These are phyloP conservation scores for Aurelia coerulea DNA, from an alignment of 30 jellyfish, hydroid and myxozoan species.

Conservation along the genomic window DNA sequence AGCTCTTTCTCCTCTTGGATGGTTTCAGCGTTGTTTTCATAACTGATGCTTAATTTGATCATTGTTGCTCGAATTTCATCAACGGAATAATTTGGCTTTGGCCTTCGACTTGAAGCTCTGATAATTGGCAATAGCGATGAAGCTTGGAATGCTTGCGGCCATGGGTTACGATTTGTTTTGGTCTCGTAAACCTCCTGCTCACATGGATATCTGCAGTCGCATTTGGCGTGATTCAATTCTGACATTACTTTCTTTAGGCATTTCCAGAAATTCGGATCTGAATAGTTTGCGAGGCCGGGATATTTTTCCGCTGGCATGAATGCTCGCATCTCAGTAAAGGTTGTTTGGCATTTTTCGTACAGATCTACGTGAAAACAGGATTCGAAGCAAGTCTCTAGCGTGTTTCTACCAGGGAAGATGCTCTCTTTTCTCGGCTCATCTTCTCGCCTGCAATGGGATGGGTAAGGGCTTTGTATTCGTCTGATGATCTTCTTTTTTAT, in stretches of 20 bases:
- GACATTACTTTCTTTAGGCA: not conserved
- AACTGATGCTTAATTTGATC: conserved; percentile 41
- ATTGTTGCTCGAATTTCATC: conserved; percentile 38
- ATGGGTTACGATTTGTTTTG: conserved; percentile 9
- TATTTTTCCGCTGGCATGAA: conserved; percentile 1
- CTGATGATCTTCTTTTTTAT: not conserved
- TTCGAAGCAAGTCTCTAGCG: not conserved
- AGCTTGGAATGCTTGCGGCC: conserved; percentile 29
- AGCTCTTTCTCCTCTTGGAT: conserved; percentile 9
- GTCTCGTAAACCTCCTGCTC: conserved; percentile 9
- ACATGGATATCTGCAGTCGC: conserved; percentile 17
- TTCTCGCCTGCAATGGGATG: not conserved
- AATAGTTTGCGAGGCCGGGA: not conserved
- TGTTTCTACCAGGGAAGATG: conserved; percentile 22
- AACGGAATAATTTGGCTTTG: not conserved
- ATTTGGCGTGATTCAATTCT: not conserved
- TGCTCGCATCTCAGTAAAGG: not conserved
- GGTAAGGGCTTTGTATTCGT: not conserved
- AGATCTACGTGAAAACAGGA: not conserved
- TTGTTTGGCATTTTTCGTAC: not conserved
- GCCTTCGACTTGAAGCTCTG: too few relatives aligned
- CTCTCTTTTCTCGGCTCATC: conserved; percentile 10
- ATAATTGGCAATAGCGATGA: too few relatives aligned
- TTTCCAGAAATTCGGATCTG: not conserved
- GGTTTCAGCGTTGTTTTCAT: conserved; percentile 10